Conservation (phyloP, 2,113 vertebrate species). For the Colius striatus region DNA sequence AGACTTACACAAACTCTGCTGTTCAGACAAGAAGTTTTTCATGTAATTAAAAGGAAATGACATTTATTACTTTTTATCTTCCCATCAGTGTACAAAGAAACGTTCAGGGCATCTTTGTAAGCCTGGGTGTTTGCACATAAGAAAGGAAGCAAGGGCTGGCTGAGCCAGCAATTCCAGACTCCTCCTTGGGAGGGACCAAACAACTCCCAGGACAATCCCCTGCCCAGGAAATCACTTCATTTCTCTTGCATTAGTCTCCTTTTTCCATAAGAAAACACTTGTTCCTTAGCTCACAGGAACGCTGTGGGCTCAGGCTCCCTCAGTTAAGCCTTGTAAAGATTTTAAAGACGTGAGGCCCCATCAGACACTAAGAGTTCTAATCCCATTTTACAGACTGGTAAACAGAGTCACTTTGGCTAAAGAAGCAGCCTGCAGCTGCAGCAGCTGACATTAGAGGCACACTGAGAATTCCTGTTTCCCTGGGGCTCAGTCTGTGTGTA, state of each 20-base stretch:
- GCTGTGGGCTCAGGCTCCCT: neutral
- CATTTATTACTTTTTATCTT: neutral
- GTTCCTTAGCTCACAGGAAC: neutral
- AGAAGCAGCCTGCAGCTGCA: neutral
- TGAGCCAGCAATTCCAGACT: conserved; percentile 15
- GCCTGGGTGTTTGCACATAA: neutral
- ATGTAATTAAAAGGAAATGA: neutral
- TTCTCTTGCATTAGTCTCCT: neutral
- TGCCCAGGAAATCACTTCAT: neutral
- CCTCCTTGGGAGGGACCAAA: neutral
- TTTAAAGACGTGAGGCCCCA: neutral
- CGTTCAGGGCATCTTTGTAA: neutral
- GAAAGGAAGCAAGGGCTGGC: neutral
- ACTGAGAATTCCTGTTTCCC: neutral
- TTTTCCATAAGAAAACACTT: neutral
- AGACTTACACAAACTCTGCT: neutral
- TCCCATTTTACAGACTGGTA: neutral
- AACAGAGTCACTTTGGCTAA: neutral
- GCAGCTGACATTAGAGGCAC: neutral
- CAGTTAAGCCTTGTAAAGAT: neutral
- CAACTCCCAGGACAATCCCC: neutral
- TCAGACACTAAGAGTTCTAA: neutral
- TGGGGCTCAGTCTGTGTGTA: neutral
- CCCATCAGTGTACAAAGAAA: neutral
- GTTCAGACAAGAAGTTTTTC: neutral